These are phyloP conservation scores for Euplexia lucipara DNA, from an alignment of 2,888 invertebrate species.

Conservation along the genomic window DNA sequence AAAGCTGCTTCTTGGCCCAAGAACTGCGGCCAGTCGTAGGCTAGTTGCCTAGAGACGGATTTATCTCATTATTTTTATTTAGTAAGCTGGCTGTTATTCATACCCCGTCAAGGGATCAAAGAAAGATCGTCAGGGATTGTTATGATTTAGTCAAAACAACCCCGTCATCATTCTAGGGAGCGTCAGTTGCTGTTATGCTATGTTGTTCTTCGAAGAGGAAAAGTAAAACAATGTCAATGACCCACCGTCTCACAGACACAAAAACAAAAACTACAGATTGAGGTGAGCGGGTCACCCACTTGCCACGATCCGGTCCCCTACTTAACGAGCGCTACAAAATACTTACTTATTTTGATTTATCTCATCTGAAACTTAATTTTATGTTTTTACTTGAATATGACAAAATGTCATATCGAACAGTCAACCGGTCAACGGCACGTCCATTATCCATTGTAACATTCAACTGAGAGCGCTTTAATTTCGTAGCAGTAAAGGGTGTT, in stretches of 20 bases:
- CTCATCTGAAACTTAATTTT: not conserved
- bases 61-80: too few species aligned
- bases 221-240: slow-evolving; percentile 36
- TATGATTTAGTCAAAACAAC: too few species aligned
- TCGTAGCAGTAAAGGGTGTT: too few species aligned
- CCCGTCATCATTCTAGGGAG: too few species aligned
- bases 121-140: too few species aligned
- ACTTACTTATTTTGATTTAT: not conserved
- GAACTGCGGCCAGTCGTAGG: too few species aligned
- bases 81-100: too few species aligned
- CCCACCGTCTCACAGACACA: slow-evolving; percentile 12
- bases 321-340: not conserved
- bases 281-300: slow-evolving; percentile 30
- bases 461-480: too few species aligned
- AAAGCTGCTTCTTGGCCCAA: too few species aligned
- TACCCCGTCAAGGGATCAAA: too few species aligned
- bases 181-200: not conserved
- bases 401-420: not conserved
- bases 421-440: not conserved
- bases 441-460: too few species aligned
- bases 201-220: not conserved
- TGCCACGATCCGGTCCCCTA: slow-evolving; percentile 7
- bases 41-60: too few species aligned
- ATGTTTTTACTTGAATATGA: not conserved
- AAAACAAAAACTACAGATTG: not conserved